These are phyloP conservation scores for Nycticebus coucang DNA, from an alignment of 2,113 vertebrate genomes.

Conservation along the genomic window DNA sequence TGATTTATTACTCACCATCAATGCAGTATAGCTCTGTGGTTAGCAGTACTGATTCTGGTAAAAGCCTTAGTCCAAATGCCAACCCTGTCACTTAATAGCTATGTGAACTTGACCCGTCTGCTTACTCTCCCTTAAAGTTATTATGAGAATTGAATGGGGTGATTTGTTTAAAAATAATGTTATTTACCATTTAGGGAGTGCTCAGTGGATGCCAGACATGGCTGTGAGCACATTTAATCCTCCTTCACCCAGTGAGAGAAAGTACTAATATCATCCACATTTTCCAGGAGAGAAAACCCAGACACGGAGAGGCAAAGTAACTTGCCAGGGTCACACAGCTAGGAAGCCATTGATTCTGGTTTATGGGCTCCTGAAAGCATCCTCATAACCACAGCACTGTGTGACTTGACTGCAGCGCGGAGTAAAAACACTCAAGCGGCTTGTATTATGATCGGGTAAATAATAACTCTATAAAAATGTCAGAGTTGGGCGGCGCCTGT, in stretches of 20 bases:
- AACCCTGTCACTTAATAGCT: background rate
- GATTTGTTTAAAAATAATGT: background rate
- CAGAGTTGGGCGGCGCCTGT: too few relatives aligned
- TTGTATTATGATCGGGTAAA: background rate
- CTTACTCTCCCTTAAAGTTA: background rate
- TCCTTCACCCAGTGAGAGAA: background rate
- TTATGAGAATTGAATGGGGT: background rate
- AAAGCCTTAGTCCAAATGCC: background rate
- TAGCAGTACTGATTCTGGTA: background rate
- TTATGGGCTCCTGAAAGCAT: background rate
- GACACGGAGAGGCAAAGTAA: background rate
- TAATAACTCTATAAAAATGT: background rate
- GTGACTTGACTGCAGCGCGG: background rate
- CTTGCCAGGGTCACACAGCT: background rate
- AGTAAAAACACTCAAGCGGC: background rate
- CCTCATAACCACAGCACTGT: background rate
- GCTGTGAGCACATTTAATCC: background rate
- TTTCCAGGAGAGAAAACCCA: conserved; percentile 15
- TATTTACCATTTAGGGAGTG: background rate
- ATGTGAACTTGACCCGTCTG: background rate
- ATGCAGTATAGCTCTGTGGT: background rate
- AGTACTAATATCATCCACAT: background rate
- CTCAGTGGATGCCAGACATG: background rate
- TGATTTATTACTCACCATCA: background rate
- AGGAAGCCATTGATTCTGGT: background rate